A percentile compares a stretch with the other conserved stretches of the same genome.
phyloP scores from a whole-genome alignment of 1,140 invertebrate species.

The Thalassaphorura encarpata region DNA sequence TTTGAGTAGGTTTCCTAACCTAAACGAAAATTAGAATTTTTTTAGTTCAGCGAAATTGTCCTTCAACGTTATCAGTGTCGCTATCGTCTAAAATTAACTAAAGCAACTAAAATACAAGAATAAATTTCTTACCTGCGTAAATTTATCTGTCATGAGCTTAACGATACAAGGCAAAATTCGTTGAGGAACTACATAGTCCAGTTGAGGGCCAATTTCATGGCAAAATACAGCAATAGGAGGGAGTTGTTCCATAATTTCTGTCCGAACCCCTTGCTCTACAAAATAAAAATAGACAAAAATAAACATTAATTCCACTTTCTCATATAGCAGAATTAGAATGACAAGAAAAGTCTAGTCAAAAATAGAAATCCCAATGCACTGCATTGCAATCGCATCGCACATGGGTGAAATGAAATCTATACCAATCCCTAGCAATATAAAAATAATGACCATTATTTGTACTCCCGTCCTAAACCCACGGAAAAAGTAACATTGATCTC shows the following conservation, averaged over 20 bases:
- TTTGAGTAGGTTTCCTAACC: slow-evolving; percentile 53
- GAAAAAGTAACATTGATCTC: too few species aligned
- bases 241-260: slow-evolving; percentile 53
- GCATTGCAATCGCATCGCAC: background rate
- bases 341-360: too few species aligned
- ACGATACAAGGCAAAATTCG: slow-evolving; percentile 52
- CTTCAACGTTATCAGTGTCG: too few species aligned
- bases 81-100: background rate
- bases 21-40: slow-evolving; percentile 38
- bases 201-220: slow-evolving; percentile 43
- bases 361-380: background rate
- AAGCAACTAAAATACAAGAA: background rate
- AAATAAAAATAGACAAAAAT: slow-evolving; percentile 26
- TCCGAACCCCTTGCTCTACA: slow-evolving; percentile 48
- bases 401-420: background rate
- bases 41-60: too few species aligned
- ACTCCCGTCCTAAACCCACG: background rate
- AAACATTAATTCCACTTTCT: background rate
- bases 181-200: slow-evolving; percentile 39
- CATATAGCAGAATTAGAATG: too few species aligned
- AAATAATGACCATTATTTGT: background rate
- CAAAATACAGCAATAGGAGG: slow-evolving; percentile 53
- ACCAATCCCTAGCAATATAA: background rate
- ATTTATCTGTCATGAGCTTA: slow-evolving; percentile 47
- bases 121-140: slow-evolving; percentile 46